phyloP scores from a whole-genome alignment of 2,797 vertebrate genomes.

The Tamandua tetradactyla region DNA sequence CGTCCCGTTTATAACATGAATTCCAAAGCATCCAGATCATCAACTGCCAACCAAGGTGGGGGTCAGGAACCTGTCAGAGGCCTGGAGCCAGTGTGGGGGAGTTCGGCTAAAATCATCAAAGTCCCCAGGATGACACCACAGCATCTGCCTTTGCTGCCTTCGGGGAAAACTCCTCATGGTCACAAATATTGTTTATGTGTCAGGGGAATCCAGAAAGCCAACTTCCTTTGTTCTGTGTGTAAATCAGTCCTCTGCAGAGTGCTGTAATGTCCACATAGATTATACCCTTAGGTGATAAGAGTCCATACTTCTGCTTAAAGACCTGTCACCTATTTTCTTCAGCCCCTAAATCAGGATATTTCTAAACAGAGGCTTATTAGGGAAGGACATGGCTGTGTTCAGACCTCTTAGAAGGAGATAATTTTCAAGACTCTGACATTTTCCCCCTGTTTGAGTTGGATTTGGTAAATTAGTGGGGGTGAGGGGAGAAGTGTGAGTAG shows the following conservation, averaged over 20 bases:
- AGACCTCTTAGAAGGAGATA: conserved; percentile 44
- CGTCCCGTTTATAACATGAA: conserved; percentile 93
- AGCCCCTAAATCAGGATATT: conserved; percentile 29
- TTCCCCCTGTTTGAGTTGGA: conserved; percentile 38
- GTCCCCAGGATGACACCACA: conserved; percentile 60
- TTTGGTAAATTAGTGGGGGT: conserved; percentile 21
- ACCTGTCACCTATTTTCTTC: conserved; percentile 54
- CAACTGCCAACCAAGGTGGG: conserved; percentile 76
- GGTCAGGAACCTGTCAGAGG: conserved; percentile 47
- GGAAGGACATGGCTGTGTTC: conserved; percentile 51
- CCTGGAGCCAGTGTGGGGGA: conserved; percentile 58
- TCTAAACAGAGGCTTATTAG: conserved; percentile 3
- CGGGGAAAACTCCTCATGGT: conserved; percentile 50
- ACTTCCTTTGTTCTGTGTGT: conserved; percentile 62
- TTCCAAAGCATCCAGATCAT: conserved; percentile 71
- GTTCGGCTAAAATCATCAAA: conserved; percentile 57
- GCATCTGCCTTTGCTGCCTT: conserved; percentile 21
- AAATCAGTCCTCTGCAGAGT: conserved; percentile 63
- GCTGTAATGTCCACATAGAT: conserved; percentile 66
- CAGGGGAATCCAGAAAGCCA: conserved; percentile 64
- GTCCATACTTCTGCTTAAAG: conserved; percentile 66
- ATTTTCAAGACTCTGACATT: conserved; percentile 57
- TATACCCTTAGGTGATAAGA: background rate
- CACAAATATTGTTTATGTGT: conserved; percentile 64
- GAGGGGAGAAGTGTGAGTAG: background rate